Evolutionary conservation across 2,797 vertebrate species (phyloP), one percentile per base, ranked within the genome.

Genomic region (Pangasius sanitwongsei): DNA sequence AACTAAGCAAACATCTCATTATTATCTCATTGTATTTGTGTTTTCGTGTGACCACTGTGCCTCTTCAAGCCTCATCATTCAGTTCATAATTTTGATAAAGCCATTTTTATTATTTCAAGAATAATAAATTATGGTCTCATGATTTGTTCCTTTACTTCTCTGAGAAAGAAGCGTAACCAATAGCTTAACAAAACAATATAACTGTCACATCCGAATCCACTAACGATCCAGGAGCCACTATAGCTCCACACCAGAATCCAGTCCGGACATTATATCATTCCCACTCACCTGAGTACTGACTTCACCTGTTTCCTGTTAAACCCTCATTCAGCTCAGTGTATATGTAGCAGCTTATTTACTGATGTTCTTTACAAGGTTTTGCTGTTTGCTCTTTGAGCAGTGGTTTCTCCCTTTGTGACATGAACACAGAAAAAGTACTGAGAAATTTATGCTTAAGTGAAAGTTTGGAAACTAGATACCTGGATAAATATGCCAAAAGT

Each of bases 271-370:
- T 53, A 53, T 31, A 55, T 55, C 53, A 34, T 41, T 82, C 55
- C 55, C 53, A 81, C 31, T 57, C 31, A 81, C 78, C 77, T 57
- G 48, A 78, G 31, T 55, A 55, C 75, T 55, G 16, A 80, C 3
- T n/a, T 20, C 77, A 81, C 78, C 78, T 81, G 78, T 25, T 57
- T 59, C 78, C 78, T 12, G 53, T 59, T 80, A 20, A 81, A 81
- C 53, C 4, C 9, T 59, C 31, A 18, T 53, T 53, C 6, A 78
- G 28, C 18, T 53, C 75, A 78, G 48, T 16, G 7, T 18, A 31
- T 80, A 55, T 31, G 48, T 55, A 20, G 28, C 50, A 80, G 50
- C 50, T 78, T 18, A 78, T 55, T 55, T 55, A 31, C 11, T 16
- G 6, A 55, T 25, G 28, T 74, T 11, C 72, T 74, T 78, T 31